A percentile compares a stretch with the other conserved stretches of the same genome.
Evolutionary conservation across 2,113 vertebrate species (phyloP).

Genomic region (Macrotis lagotis): DNA sequence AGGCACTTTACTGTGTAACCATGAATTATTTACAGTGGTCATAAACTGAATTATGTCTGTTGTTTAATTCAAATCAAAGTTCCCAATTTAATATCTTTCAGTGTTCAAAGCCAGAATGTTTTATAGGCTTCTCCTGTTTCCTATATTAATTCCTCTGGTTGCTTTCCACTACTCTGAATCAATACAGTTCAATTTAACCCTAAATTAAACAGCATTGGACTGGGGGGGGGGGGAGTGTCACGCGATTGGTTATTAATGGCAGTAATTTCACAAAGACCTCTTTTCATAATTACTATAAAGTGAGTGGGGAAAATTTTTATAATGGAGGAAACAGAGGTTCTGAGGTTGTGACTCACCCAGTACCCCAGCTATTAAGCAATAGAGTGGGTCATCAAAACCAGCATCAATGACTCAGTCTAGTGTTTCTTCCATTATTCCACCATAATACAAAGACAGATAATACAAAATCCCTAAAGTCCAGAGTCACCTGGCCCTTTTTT

Average conservation of each 20-base stretch:
- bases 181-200: rapidly evolving
- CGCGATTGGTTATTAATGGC: background rate
- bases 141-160: background rate
- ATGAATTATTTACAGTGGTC: slow-evolving; percentile 15
- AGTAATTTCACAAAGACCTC: background rate
- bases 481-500: background rate
- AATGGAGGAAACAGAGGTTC: background rate
- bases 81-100: background rate
- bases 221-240: no score
- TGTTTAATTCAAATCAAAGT: background rate
- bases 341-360: background rate
- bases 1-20: background rate
- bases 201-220: background rate
- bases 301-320: background rate
- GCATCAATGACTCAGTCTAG: background rate
- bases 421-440: background rate
- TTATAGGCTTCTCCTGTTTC: background rate
- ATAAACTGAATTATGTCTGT: background rate
- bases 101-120: background rate
- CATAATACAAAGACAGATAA: background rate
- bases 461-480: background rate
- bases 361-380: no score
- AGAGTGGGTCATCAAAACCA: background rate
- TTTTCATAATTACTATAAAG: background rate
- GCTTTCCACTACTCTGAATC: background rate